Percentiles rank a stretch among this genome's conserved stretches.
Conservation (phyloP, 2,113 vertebrate species). For the Brachyhypopomus gauderio region DNA sequence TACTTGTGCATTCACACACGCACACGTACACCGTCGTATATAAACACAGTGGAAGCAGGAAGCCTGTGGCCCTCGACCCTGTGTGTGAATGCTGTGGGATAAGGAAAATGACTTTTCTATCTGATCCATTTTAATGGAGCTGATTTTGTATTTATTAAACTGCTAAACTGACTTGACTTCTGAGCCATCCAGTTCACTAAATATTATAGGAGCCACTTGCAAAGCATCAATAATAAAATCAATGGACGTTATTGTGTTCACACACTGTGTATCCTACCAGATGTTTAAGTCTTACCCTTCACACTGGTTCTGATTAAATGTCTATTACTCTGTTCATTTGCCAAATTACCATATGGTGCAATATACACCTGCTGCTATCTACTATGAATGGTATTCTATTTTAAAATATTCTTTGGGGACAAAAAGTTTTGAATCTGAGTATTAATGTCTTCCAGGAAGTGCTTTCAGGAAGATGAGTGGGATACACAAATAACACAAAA, state of each 20-base stretch:
- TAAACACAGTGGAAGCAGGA: slow-evolving; percentile 5
- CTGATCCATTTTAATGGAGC: slow-evolving; percentile 35
- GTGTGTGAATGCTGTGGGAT: background rate
- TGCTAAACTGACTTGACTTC: slow-evolving; percentile 37
- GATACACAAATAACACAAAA: background rate
- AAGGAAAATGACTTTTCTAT: slow-evolving; percentile 6
- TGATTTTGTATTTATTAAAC: slow-evolving; percentile 30
- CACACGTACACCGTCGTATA: slow-evolving; percentile 15
- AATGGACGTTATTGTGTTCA: slow-evolving; percentile 10
- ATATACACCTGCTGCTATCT: no score
- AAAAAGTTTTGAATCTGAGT: no score
- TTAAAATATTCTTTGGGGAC: no score
- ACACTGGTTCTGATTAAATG: background rate
- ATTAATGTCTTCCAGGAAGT: no score
- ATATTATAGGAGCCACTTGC: slow-evolving; percentile 37
- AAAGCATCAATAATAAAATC: slow-evolving; percentile 49
- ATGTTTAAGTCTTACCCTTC: background rate
- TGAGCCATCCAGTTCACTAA: slow-evolving; percentile 43
- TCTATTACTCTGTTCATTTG: background rate
- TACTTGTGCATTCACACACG: slow-evolving; percentile 23
- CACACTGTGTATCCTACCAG: background rate
- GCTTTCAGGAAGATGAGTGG: background rate
- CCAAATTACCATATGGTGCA: background rate
- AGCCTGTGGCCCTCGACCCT: background rate
- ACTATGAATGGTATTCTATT: no score